Base-by-base conservation (phyloP, 2,113 vertebrate species). In the Oryzias javanicus region DNA sequence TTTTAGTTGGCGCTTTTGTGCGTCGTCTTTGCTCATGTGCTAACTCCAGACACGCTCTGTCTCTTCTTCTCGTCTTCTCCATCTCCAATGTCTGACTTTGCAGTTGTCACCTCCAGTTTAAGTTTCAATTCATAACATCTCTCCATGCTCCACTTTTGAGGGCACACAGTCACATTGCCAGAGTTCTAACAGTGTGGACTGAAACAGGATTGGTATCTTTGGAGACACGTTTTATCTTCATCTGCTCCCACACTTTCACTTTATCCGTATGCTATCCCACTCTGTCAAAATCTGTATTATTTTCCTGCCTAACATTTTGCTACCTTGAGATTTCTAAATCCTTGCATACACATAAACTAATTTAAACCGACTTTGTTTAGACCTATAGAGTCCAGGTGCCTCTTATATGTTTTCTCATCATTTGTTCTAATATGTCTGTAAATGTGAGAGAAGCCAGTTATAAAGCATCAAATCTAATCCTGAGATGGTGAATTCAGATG, bases 21-120 rank as follows among this genome's bases (percentile, higher is more conserved):
- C 19, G n/a, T 49, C 13, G 14, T 53, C 13, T 6, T 45, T 74
- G 66, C 35, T 76, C 55, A 60, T 73, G 24, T 67, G 51, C 52
- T 49, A 53, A 58, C 44, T 57, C 24, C 48, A 25, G n/a, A 19
- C 35, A 18, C 2, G 4, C 52, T 42, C 29, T 35, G 18, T 24
- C 35, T 20, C 27, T 18, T 18, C 14, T 27, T 29, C 49, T 47
- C n/a, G 29, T 10, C 29, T 64, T 67, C 14, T 60, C 56, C 50
- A 47, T 75, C 55, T 55, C 51, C 44, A 63, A 55, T 68, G 64
- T 60, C 68, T 80, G 62, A 50, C 67, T 80, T 64, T 68, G 70
- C 79, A 75, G 64, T 84, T 84, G 80, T 85, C 82, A 64, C 70
- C 70, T 81, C 55, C 66, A 78, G 83, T 83, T 78, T 57, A 41